Evolutionary conservation across 2,113 vertebrate genomes (phyloP).

Genomic region (Tachysurus vachellii): DNA sequence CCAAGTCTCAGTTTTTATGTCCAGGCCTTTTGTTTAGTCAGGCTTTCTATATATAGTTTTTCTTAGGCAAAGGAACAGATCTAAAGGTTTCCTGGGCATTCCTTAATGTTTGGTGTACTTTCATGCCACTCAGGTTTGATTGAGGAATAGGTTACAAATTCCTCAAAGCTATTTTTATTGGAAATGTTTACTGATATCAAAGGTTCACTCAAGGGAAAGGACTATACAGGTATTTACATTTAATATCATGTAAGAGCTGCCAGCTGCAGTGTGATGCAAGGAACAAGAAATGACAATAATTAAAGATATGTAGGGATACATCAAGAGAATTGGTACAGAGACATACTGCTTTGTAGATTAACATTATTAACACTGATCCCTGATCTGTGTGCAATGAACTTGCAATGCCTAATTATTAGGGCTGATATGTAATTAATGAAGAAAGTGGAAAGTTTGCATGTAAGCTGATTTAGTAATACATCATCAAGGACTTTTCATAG

Average conservation of each 20-base stretch:
- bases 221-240: background rate
- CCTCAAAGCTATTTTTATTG: no score
- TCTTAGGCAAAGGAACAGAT: no score
- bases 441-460: background rate
- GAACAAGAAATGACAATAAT: constrained; percentile 65
- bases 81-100: no score
- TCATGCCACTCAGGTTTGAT: no score
- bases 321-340: constrained; percentile 52
- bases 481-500: constrained; percentile 5
- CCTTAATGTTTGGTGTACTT: no score
- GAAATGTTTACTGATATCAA: no score
- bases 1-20: no score
- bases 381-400: background rate
- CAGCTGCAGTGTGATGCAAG: constrained; percentile 63
- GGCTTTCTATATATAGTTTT: no score
- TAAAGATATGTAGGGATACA: constrained; percentile 43
- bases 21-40: no score
- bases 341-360: constrained; percentile 4
- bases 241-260: constrained; percentile 43
- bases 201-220: background rate
- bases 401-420: constrained; percentile 13
- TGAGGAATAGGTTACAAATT: no score
- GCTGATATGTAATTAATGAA: background rate
- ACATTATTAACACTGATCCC: background rate
- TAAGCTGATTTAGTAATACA: constrained; percentile 16